Base-by-base conservation (phyloP, 1,140 invertebrate genomes). In the Branchinecta lynchi region DNA sequence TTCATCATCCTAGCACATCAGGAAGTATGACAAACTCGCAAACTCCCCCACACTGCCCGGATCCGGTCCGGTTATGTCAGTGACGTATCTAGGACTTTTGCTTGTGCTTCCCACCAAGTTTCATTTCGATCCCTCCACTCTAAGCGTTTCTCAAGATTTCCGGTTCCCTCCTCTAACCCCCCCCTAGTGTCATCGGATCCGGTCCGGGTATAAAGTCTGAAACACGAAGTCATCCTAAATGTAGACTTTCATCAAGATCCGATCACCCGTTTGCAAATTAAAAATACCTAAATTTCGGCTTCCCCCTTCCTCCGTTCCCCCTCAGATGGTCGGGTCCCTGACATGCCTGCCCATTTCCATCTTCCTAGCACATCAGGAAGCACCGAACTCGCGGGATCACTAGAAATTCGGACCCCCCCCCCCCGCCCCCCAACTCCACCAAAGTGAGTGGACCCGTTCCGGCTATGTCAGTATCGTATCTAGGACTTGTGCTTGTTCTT, bases 401-500 rank as follows among this genome's bases (percentile, higher is more conserved):
- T 51, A 9, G 9, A 51, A 51, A 51, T 51, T 51, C 9, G n/a
- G 9, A 51, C 46, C 46, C 46, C 46, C 46, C 46, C 46, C 46
- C 46, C 46, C 46, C 9, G 46, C 46, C 46, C 46, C 46, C 46
- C 46, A 9, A 51, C n/a, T 51, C 46, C 46, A 9, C 46, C 46
- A 51, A 51, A 51, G 9, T 9, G 46, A 51, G 46, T n/a, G n/a
- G 46, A 51, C n/a, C 46, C n/a, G 46, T 51, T 51, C 46, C 46
- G n/a, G n/a, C n/a, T 51, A 51, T 51, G 46, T 51, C n/a, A 51
- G n/a, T 51, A 9, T 9, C n/a, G 46, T 51, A 51, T 51, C 46
- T 51, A 51, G n/a, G 46, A 51, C 46, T 51, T 51, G 9, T 51
- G 46, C 46, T 51, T 51, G n/a, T 51, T 51, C n/a, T n/a, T n/a